These are phyloP conservation scores for Enteromius treurensis DNA, from an alignment of 2,797 vertebrate species.

Conservation along the genomic window DNA sequence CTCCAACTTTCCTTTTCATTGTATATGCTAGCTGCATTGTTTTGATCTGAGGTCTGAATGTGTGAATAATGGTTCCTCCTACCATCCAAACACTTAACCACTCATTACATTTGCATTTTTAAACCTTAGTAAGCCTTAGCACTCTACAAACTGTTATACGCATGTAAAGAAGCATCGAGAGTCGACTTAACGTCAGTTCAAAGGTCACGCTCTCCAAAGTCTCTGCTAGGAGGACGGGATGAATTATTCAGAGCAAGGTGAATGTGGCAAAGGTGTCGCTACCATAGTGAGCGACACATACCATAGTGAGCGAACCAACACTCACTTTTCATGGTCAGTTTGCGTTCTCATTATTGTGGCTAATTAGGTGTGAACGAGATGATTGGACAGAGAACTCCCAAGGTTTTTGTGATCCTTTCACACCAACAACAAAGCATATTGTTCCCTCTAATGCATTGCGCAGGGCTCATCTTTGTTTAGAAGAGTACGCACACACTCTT, in stretches of 20 bases:
- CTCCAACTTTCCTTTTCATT: neutral
- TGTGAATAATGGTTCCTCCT: constrained; percentile 5
- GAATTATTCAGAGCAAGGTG: neutral
- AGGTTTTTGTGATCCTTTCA: constrained; percentile 66
- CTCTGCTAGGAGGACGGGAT: neutral
- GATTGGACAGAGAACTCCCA: constrained; percentile 61
- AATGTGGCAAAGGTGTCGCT: neutral
- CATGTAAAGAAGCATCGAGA: neutral
- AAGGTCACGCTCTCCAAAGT: constrained; percentile 1
- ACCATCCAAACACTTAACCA: constrained; percentile 3
- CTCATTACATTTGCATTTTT: constrained; percentile 36
- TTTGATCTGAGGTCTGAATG: constrained; percentile 16
- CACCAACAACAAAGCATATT: constrained; percentile 72
- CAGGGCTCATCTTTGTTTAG: constrained; percentile 28
- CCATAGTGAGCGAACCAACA: constrained; percentile 31
- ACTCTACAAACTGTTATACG: neutral
- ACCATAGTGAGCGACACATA: neutral
- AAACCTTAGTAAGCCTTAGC: constrained; percentile 12
- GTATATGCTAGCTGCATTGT: neutral
- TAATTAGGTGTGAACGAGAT: constrained; percentile 67
- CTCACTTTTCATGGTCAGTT: constrained; percentile 49
- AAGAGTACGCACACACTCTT: constrained; percentile 22
- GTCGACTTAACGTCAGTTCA: neutral
- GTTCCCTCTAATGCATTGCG: constrained; percentile 66
- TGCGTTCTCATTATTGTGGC: constrained; percentile 64